These are phyloP conservation scores for Pteropus rufus DNA, from an alignment of 2,797 vertebrate species.

Conservation along the genomic window DNA sequence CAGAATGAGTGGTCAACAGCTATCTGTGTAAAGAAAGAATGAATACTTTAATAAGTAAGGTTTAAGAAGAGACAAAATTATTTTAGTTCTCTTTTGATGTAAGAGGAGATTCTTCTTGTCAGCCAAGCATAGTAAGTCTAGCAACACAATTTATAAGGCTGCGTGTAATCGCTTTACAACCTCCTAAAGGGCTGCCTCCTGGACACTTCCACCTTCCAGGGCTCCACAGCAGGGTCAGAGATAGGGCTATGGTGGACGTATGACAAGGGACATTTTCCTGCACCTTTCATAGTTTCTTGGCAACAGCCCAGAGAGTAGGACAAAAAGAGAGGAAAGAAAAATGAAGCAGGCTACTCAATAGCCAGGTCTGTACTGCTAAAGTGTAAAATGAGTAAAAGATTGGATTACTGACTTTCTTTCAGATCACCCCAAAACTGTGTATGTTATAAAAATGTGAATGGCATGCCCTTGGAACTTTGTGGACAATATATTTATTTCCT, in stretches of 20 bases:
- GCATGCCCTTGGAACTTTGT: fast-evolving
- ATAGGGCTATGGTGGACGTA: not conserved
- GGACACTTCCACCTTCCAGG: not conserved
- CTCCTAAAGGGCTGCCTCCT: not conserved
- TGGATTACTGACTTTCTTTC: not conserved
- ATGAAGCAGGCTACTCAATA: not conserved
- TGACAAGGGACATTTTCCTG: not conserved
- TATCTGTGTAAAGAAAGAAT: not conserved
- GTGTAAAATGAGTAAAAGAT: not conserved
- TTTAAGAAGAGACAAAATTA: not conserved
- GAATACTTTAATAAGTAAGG: not conserved
- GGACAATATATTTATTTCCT: not conserved
- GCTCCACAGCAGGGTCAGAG: not conserved
- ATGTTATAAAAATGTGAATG: not conserved
- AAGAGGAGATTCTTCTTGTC: not conserved
- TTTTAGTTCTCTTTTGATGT: not conserved
- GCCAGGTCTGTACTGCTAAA: not conserved
- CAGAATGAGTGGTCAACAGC: not conserved
- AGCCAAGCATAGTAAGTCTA: not conserved
- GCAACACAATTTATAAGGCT: not conserved
- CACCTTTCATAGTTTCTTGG: not conserved
- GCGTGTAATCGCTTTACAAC: not conserved
- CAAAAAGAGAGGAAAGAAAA: not conserved
- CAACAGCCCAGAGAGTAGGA: too few species aligned
- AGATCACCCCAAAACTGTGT: not conserved